Percentiles rank a stretch among this genome's conserved stretches.
These are phyloP conservation scores for Eulemur albifrons DNA, from an alignment of 2,797 vertebrate genomes.

Conservation along the genomic window DNA sequence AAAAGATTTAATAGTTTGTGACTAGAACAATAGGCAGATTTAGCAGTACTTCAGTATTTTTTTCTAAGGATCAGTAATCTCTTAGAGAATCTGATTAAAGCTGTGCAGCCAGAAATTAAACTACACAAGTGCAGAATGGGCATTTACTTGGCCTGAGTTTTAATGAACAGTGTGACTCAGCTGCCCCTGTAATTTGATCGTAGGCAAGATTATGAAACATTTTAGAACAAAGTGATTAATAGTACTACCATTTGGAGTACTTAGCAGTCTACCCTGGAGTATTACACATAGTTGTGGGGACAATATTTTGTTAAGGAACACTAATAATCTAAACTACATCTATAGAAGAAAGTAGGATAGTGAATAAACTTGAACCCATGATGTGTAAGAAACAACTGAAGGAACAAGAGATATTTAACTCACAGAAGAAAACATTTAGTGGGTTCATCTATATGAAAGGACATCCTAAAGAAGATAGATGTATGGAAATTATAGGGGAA, in stretches of 20 bases:
- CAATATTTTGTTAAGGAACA: not conserved
- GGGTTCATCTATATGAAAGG: not conserved
- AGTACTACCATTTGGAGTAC: not conserved
- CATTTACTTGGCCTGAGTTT: not conserved
- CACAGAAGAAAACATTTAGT: not conserved
- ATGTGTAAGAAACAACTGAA: not conserved
- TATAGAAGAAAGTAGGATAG: not conserved
- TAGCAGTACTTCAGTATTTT: not conserved
- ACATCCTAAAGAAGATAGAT: not conserved
- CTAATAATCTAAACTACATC: not conserved
- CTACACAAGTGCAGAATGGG: not conserved
- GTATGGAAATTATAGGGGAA: not conserved
- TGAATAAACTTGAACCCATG: not conserved
- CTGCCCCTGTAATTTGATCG: not conserved
- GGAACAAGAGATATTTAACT: not conserved
- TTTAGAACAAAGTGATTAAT: not conserved
- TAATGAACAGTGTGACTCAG: not conserved
- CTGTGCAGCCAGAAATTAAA: not conserved
- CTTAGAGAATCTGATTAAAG: not conserved
- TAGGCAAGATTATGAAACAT: constrained; percentile 21
- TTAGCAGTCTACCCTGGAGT: not conserved
- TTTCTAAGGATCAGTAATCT: not conserved
- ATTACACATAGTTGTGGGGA: not conserved
- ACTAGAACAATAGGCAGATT: not conserved
- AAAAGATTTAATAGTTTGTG: not conserved